phyloP scores from a whole-genome alignment of 2,113 vertebrate genomes.

The Oreamnos americanus region DNA sequence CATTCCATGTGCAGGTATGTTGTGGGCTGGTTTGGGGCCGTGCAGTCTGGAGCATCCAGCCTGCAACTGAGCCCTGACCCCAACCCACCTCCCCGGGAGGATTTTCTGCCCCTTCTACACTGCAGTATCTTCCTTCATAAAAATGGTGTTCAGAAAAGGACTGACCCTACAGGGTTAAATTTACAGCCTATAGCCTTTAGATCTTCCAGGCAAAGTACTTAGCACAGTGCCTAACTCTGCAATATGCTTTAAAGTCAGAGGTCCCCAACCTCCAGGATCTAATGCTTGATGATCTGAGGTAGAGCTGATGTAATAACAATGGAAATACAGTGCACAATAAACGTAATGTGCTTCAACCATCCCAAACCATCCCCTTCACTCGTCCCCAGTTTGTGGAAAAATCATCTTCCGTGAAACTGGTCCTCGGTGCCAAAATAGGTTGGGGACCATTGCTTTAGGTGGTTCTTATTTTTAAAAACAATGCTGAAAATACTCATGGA shows the following conservation, averaged over 20 bases:
- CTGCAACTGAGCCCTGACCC: background rate
- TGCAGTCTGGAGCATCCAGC: background rate
- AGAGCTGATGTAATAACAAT: background rate
- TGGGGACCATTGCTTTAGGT: background rate
- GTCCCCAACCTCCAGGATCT: background rate
- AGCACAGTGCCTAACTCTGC: background rate
- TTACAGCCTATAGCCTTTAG: background rate
- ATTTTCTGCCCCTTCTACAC: background rate
- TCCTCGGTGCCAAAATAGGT: background rate
- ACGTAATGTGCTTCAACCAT: background rate
- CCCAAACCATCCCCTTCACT: background rate
- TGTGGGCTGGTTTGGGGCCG: too few relatives aligned
- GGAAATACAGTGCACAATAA: background rate
- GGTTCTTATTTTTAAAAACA: background rate
- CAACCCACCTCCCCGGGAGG: too few relatives aligned
- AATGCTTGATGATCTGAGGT: background rate
- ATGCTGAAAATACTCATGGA: background rate
- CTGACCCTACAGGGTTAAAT: background rate
- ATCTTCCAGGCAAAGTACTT: background rate
- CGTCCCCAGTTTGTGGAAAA: background rate
- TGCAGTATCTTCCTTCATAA: background rate
- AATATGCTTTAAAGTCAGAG: background rate
- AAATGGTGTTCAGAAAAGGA: background rate
- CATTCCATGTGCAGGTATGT: fast-evolving
- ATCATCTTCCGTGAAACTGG: background rate